Percentiles rank a stretch among this genome's conserved stretches.
These are phyloP conservation scores for Falcaria lacertinaria DNA, from an alignment of 2,888 invertebrate species.

Conservation along the genomic window DNA sequence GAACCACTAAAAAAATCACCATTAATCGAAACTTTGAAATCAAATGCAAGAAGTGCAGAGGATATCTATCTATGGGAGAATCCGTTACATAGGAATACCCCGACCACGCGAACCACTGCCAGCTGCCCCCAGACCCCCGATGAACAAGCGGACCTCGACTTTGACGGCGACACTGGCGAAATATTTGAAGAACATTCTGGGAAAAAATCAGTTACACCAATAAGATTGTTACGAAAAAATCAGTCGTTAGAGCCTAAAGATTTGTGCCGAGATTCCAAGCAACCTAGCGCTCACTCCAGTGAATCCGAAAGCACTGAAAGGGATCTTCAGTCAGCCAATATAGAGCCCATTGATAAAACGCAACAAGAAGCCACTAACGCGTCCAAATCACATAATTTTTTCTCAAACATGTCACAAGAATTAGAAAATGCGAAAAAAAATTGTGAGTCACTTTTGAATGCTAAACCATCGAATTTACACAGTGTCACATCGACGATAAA, in stretches of 20 bases:
- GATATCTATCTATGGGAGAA: constrained; percentile 91
- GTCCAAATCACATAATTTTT: constrained; percentile 70
- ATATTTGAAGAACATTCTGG: constrained; percentile 83
- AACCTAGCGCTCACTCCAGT: constrained; percentile 53
- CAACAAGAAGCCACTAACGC: constrained; percentile 39
- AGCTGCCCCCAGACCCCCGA: constrained; percentile 83
- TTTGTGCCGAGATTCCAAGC: constrained; percentile 32
- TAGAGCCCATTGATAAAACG: constrained; percentile 25
- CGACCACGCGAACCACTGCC: constrained; percentile 61
- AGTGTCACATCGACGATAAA: constrained; percentile 76
- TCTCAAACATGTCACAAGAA: constrained; percentile 75
- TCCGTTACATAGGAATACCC: constrained; percentile 82
- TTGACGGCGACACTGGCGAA: constrained; percentile 80
- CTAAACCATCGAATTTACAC: constrained; percentile 68
- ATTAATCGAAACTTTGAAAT: constrained; percentile 55
- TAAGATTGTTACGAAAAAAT: constrained; percentile 77
- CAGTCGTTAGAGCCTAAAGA: constrained; percentile 58
- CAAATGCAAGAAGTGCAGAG: constrained; percentile 76
- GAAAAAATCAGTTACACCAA: constrained; percentile 84
- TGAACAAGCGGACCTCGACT: constrained; percentile 85
- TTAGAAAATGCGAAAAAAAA: constrained; percentile 69
- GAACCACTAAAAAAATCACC: constrained; percentile 56
- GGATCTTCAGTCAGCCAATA: constrained; percentile 32
- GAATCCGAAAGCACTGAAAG: constrained; percentile 69
- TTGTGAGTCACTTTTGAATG: constrained; percentile 65